These are phyloP conservation scores for Tetrax tetrax DNA, from an alignment of 2,113 vertebrate species.

Conservation along the genomic window DNA sequence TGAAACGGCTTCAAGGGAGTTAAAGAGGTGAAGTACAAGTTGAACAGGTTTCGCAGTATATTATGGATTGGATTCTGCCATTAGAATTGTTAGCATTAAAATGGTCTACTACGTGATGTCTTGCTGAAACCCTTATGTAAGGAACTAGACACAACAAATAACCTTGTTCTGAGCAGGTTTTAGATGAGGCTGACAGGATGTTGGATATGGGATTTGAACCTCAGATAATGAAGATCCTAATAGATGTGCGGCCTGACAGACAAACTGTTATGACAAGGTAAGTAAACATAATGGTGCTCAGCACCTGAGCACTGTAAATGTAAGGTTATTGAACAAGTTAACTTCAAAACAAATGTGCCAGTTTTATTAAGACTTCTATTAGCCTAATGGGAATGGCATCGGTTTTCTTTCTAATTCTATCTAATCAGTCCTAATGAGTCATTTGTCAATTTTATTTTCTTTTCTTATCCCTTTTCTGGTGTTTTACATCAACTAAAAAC, in stretches of 20 bases:
- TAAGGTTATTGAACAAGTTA: background rate
- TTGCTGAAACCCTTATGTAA: background rate
- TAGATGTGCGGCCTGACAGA: conserved; percentile 93
- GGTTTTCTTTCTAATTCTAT: background rate
- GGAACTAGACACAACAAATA: background rate
- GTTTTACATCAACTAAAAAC: background rate
- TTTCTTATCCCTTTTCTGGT: background rate
- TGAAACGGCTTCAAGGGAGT: background rate
- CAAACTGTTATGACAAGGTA: conserved; percentile 98
- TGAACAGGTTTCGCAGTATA: background rate
- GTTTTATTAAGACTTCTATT: background rate
- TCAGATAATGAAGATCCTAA: conserved; percentile 97
- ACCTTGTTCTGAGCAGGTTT: conserved; percentile 79
- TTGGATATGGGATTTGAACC: conserved; percentile 98
- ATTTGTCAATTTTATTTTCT: background rate
- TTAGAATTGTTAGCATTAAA: background rate
- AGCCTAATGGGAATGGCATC: background rate
- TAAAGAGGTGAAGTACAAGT: background rate
- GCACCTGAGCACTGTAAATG: background rate
- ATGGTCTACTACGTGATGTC: background rate
- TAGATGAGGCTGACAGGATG: conserved; percentile 98
- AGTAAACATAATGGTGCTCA: background rate
- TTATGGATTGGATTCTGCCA: background rate
- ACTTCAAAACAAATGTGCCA: background rate
- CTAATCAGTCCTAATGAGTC: background rate